Evolutionary conservation across 37 sponge, comb jelly and placozoan genomes (phyloP).

Genomic region (Cladorhizidae sp.): DNA sequence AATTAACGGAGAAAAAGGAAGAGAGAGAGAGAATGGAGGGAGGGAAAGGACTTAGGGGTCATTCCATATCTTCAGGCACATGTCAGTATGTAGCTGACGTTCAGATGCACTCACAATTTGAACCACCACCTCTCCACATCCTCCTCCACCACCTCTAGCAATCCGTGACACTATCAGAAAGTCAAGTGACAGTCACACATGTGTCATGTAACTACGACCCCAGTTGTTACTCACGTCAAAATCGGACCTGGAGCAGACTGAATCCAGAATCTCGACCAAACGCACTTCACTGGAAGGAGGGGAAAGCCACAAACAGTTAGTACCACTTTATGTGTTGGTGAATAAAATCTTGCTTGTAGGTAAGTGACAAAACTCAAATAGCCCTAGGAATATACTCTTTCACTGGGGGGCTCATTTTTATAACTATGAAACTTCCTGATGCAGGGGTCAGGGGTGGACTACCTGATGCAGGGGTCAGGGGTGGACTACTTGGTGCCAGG

Average conservation of each 20-base stretch:
- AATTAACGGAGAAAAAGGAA: no score
- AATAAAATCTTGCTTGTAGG: no score
- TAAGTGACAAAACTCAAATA: no score
- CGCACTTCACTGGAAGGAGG: constrained; percentile 80
- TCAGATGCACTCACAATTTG: constrained; percentile 55
- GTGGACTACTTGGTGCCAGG: no score
- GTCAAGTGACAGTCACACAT: background rate
- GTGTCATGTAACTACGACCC: background rate
- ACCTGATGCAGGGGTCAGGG: no score
- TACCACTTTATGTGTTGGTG: no score
- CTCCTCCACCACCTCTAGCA: constrained; percentile 80
- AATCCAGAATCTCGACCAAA: constrained; percentile 87
- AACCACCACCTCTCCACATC: constrained; percentile 93
- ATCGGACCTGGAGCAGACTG: constrained; percentile 46
- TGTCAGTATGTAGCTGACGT: background rate
- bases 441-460: no score
- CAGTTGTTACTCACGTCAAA: constrained; percentile 40
- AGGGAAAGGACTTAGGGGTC: background rate
- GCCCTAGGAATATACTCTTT: no score
- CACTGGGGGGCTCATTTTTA: no score
- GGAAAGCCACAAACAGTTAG: no score
- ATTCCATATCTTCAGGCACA: no score
- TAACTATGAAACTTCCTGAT: no score
- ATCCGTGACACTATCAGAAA: constrained; percentile 60
- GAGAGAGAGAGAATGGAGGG: background rate